Evolutionary conservation across 2,888 invertebrate species (phyloP).

Genomic region (Polymixis lichenea): DNA sequence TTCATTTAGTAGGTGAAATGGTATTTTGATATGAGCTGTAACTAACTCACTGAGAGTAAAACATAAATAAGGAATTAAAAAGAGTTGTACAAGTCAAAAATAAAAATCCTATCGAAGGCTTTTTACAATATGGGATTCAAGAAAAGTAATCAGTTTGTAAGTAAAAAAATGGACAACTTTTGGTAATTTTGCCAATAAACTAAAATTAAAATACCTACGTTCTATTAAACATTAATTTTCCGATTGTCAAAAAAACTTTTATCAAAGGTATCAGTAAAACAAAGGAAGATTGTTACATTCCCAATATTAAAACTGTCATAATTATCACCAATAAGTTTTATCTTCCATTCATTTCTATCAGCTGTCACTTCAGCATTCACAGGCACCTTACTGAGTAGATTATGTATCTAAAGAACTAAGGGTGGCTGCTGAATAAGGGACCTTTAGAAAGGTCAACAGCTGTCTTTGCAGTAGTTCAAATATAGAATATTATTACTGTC

Average conservation of each 20-base stretch:
- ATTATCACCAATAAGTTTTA: background rate
- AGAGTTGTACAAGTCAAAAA: background rate
- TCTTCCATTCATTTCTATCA: background rate
- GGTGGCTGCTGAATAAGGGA: constrained; percentile 19
- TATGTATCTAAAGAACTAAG: background rate
- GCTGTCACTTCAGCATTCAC: background rate
- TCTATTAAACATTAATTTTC: background rate
- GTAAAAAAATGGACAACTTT: background rate
- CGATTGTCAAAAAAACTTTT: background rate
- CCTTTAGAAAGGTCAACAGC: constrained; percentile 8
- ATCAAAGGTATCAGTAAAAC: background rate
- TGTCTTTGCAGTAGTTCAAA: background rate
- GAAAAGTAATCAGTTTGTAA: background rate
- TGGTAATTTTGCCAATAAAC: background rate
- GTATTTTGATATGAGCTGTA: background rate
- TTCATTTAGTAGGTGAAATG: background rate
- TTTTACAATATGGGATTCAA: background rate
- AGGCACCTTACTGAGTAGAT: background rate
- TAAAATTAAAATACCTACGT: background rate
- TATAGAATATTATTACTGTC: background rate
- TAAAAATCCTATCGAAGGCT: background rate
- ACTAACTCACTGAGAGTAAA: background rate
- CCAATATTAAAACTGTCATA: constrained; percentile 1
- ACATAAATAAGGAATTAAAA: background rate
- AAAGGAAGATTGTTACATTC: background rate